Evolutionary conservation across 1,140 invertebrate genomes (phyloP), one percentile per base, ranked within the genome.

Genomic region (Bicyclus anynana): DNA sequence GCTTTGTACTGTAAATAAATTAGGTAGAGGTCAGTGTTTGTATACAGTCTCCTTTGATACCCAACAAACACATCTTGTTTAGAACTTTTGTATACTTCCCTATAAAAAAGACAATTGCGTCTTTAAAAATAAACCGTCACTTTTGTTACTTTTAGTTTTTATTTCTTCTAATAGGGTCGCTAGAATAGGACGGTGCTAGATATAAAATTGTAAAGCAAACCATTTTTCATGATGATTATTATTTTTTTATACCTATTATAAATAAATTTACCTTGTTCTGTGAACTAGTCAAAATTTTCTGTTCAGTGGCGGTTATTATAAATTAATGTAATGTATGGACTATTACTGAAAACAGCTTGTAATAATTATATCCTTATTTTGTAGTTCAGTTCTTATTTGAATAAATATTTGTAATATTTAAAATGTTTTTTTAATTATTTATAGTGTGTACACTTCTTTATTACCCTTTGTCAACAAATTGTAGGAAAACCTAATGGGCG

Each of bases 371-470:
- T 23, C 7, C 63, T 81, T 83, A 77, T 82, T 82, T 85, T 75
- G 74, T 77, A 81, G 69, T 80, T 84, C 62, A 71, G 71, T 77
- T 82, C 72, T 84, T 80, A 83, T 84, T 83, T 84, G 67, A 85
- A 80, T 84, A 84, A 87, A 87, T 85, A 87, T 85, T 87, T 87
- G 81, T 87, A 87, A 85, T 84, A 84, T 77, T 70, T 65, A 59
- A 12, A 65, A 66, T 54, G 52, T 81, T 42, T 77, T 67, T 62
- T 70, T 78, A 69, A 51, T 33, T 13, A 27, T n/a, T n/a, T 4
- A 27, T 9, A 5, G 10, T 9, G 26, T 9, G 26, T 27, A 27
- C 26, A 27, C 5, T 27, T 7, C 10, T n/a, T n/a, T n/a, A n/a
- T n/a, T n/a, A n/a, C n/a, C n/a, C n/a, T n/a, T n/a, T n/a, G n/a